Percentiles rank a stretch among this genome's conserved stretches.
Conservation (phyloP, 1,140 invertebrate species). For the Zaprionus davidi region DNA sequence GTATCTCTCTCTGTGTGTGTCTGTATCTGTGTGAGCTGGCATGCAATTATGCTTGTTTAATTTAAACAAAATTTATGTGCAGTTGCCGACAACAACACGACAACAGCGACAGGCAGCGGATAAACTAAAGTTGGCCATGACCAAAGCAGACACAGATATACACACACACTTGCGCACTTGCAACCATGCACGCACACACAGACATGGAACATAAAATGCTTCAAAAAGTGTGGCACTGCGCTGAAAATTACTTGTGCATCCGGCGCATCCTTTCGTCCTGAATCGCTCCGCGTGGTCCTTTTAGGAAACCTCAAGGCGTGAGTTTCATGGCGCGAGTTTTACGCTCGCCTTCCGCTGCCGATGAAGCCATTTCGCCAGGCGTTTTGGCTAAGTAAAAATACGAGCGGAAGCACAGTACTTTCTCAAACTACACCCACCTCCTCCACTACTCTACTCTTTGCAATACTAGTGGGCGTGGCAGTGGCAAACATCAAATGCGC, state of each 20-base stretch:
- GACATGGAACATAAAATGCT: slow-evolving; percentile 35
- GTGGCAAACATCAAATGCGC: slow-evolving; percentile 62
- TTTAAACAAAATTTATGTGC: slow-evolving; percentile 69
- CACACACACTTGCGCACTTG: slow-evolving; percentile 6
- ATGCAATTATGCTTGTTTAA: slow-evolving; percentile 77
- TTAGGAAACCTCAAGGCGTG: slow-evolving; percentile 69
- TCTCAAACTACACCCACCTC: not conserved
- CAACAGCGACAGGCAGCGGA: slow-evolving; percentile 38
- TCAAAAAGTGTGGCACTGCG: slow-evolving; percentile 38
- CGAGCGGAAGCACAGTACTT: slow-evolving; percentile 57
- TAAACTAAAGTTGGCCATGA: slow-evolving; percentile 49
- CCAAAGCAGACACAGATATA: slow-evolving; percentile 25
- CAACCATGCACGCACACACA: not conserved
- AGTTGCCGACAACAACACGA: slow-evolving; percentile 15
- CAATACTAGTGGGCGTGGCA: slow-evolving; percentile 15
- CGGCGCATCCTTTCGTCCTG: slow-evolving; percentile 59
- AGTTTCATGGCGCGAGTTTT: slow-evolving; percentile 72
- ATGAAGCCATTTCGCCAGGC: slow-evolving; percentile 61
- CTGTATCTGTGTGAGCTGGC: slow-evolving; percentile 24
- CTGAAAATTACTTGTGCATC: slow-evolving; percentile 78
- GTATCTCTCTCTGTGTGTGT: slow-evolving; percentile 41
- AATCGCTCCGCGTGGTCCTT: slow-evolving; percentile 71
- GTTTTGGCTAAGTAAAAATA: slow-evolving; percentile 74
- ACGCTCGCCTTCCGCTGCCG: slow-evolving; percentile 69
- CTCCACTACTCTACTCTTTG: not conserved